Conservation (phyloP, 2,797 vertebrate genomes). For the Meda fulgida region DNA sequence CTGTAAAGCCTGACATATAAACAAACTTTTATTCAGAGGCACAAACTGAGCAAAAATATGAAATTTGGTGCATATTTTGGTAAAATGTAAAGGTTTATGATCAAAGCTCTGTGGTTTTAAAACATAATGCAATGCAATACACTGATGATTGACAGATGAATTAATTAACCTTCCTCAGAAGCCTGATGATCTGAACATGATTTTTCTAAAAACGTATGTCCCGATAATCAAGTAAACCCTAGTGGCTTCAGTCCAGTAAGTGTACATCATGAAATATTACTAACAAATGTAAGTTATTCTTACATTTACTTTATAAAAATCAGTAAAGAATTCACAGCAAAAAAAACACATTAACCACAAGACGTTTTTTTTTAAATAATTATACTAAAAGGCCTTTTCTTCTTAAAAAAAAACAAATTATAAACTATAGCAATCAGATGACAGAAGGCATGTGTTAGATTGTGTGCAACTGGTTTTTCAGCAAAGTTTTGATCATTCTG, state of each 20-base stretch:
- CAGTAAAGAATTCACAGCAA: too few relatives aligned
- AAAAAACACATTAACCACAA: too few relatives aligned
- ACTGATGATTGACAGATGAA: neutral
- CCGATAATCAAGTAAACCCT: neutral
- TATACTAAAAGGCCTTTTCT: too few relatives aligned
- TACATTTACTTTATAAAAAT: too few relatives aligned
- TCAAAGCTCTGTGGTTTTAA: neutral
- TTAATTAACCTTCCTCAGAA: neutral
- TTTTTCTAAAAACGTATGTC: neutral
- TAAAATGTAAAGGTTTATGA: neutral
- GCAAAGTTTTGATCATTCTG: too few relatives aligned
- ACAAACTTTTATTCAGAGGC: too few relatives aligned
- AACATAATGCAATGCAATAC: neutral
- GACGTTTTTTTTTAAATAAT: too few relatives aligned
- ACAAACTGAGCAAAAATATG: too few relatives aligned
- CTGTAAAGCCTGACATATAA: too few relatives aligned
- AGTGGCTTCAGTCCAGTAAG: neutral
- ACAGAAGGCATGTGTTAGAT: neutral
- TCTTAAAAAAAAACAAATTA: neutral
- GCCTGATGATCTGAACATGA: neutral
- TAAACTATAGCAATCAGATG: neutral
- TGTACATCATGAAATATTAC: neutral
- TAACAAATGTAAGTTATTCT: neutral
- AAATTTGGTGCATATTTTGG: neutral
- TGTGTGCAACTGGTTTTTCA: too few relatives aligned